These are phyloP conservation scores for Lepidocyrtoides sp. DNA, from an alignment of 2,888 invertebrate species.

Conservation along the genomic window DNA sequence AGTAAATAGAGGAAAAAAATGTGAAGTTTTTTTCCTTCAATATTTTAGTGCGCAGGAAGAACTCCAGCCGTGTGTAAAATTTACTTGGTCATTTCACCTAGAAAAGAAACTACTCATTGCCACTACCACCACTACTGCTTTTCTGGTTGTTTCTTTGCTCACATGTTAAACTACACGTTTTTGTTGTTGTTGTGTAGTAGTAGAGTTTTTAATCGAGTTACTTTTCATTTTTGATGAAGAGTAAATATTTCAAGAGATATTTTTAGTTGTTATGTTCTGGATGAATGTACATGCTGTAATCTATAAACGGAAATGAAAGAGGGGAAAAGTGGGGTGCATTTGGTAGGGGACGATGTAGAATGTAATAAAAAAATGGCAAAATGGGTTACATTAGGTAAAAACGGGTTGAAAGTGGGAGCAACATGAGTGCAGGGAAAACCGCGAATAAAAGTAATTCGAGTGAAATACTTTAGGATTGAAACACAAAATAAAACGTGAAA, in stretches of 20 bases:
- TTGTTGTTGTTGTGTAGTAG: background rate
- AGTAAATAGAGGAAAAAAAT: background rate
- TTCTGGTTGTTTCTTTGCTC: background rate
- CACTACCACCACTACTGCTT: background rate
- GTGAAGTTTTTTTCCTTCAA: background rate
- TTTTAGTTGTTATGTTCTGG: no score
- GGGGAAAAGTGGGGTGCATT: background rate
- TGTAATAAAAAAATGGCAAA: background rate
- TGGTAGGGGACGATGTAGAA: background rate
- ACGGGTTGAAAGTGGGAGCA: background rate
- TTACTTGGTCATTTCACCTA: background rate
- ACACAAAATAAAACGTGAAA: no score
- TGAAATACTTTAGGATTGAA: background rate
- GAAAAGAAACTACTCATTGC: background rate
- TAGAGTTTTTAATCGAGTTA: slow-evolving; percentile 58
- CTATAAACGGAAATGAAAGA: background rate
- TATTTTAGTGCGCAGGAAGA: slow-evolving; percentile 38
- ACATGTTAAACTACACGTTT: slow-evolving; percentile 11
- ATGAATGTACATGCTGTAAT: background rate
- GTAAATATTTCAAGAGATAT: slow-evolving; percentile 48
- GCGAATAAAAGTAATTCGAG: background rate
- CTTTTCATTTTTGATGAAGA: slow-evolving; percentile 43
- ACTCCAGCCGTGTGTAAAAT: slow-evolving; percentile 32
- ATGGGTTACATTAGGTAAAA: background rate
- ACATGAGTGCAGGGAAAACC: background rate